Base-by-base conservation (phyloP, 1,140 invertebrate species). In the Phortica variegata region DNA sequence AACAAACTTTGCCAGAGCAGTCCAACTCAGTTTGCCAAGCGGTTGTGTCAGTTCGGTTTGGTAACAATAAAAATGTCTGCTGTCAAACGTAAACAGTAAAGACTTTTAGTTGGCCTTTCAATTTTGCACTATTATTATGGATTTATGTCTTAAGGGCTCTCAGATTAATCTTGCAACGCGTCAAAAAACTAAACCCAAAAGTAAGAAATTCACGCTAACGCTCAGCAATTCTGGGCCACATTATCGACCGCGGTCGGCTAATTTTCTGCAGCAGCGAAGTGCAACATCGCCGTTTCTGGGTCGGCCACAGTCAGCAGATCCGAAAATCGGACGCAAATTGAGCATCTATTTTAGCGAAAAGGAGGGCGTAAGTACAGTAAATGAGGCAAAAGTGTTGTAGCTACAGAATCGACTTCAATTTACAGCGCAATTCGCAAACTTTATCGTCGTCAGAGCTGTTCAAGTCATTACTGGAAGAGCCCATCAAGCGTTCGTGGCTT, bases 101-200 rank as follows among this genome's bases (percentile, higher is more conserved):
- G 40, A 47, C n/a, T 18, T 13, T n/a, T 36, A 43, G 33, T 34
- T 18, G 13, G 31, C 47, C 48, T 47, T 5, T 13, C 16, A 17
- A 37, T 5, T 37, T 7, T 4, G 8, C 8, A 7, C 7, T 20
- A 20, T 40, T 69, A 73, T 65, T 61, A 74, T 74, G 71, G 71
- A 74, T 70, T 65, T 74, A 66, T 57, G 71, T 69, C 61, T 74
- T 15, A 47, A 52, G 46, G 71, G 71, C 45, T 74, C 71, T 21
- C 43, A 74, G 71, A 74, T 74, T 54, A 74, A 74, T 54, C 61
- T 74, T 37, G 61, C 65, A 41, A 55, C 47, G 54, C 61, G 71
- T 53, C 66, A 74, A 33, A 74, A 74, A 61, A 51, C 63, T 43
- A 71, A 71, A 56, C 58, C 63, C 19, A 74, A 61, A 39, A 60